A percentile compares a stretch with the other conserved stretches of the same genome.
Evolutionary conservation across 2,888 invertebrate species (phyloP).

Genomic region (Patella pellucida): DNA sequence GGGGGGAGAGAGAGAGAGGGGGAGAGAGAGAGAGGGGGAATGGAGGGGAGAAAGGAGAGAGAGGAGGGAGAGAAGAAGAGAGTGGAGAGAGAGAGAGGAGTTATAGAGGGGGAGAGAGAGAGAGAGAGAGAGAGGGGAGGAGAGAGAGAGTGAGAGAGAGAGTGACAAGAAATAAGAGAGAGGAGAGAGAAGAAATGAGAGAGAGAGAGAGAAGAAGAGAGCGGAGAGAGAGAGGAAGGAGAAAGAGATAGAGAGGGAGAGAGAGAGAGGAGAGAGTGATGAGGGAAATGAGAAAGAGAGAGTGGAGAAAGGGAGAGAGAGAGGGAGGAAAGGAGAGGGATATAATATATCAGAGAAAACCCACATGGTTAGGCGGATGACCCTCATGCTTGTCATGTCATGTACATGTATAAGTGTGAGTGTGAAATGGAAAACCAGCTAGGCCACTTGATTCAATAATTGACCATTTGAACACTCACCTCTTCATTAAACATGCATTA

Average conservation of each 20-base stretch:
- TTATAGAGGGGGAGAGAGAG: not conserved
- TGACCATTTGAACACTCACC: no score
- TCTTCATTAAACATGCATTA: no score
- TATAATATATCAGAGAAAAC: not conserved
- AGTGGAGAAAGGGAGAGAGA: not conserved
- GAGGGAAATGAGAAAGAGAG: no score
- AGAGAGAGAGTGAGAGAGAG: not conserved
- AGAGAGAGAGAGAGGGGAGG: not conserved
- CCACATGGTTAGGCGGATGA: no score
- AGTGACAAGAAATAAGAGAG: no score
- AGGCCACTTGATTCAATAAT: no score
- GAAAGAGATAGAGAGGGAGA: not conserved
- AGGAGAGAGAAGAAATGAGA: conserved; percentile 25
- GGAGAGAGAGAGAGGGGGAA: conserved; percentile 16
- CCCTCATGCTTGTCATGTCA: no score
- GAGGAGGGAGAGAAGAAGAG: not conserved
- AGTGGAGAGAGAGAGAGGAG: conserved; percentile 12
- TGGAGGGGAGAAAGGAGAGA: not conserved
- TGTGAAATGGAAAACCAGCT: no score
- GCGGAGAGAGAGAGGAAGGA: not conserved
- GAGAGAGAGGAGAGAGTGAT: not conserved
- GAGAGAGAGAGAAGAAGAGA: conserved; percentile 17
- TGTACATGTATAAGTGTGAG: no score
- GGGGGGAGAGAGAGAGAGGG: conserved; percentile 24
- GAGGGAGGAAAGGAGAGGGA: not conserved